These are phyloP conservation scores for Lucinisca nassula DNA, from an alignment of 2,888 invertebrate genomes.

Conservation along the genomic window DNA sequence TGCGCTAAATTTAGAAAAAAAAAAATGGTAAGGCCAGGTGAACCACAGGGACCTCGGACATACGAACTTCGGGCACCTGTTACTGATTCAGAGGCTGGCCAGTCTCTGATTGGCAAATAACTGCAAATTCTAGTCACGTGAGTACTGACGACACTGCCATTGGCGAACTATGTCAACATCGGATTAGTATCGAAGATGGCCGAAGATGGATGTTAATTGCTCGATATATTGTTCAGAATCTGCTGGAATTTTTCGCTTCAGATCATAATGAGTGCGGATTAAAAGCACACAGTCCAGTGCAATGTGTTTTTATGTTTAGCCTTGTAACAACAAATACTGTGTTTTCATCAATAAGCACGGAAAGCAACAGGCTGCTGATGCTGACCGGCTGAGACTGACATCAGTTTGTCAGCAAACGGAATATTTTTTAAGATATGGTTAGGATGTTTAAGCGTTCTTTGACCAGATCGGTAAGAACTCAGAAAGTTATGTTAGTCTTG, in stretches of 20 bases:
- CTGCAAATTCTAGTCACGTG: neutral
- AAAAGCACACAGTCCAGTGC: neutral
- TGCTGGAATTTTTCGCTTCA: neutral
- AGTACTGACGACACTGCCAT: conserved; percentile 3
- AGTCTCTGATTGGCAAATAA: neutral
- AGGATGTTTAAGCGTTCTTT: too few species aligned
- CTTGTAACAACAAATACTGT: neutral
- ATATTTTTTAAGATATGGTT: too few species aligned
- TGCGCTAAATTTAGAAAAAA: too few species aligned
- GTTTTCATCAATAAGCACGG: neutral
- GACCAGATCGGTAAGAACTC: too few species aligned
- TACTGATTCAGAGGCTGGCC: neutral
- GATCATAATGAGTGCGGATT: neutral
- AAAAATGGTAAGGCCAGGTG: too few species aligned
- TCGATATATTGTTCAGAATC: neutral
- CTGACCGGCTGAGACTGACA: too few species aligned
- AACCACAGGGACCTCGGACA: too few species aligned
- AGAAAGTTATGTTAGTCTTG: too few species aligned
- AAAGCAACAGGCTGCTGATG: conserved; percentile 5
- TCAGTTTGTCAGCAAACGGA: too few species aligned
- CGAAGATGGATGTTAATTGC: neutral
- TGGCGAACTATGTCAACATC: conserved; percentile 68
- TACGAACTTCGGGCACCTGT: too few species aligned
- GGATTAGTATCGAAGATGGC: conserved; percentile 23
- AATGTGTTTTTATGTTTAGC: neutral